phyloP scores from a whole-genome alignment of 2,113 vertebrate genomes.

The Reinhardtius hippoglossoides region DNA sequence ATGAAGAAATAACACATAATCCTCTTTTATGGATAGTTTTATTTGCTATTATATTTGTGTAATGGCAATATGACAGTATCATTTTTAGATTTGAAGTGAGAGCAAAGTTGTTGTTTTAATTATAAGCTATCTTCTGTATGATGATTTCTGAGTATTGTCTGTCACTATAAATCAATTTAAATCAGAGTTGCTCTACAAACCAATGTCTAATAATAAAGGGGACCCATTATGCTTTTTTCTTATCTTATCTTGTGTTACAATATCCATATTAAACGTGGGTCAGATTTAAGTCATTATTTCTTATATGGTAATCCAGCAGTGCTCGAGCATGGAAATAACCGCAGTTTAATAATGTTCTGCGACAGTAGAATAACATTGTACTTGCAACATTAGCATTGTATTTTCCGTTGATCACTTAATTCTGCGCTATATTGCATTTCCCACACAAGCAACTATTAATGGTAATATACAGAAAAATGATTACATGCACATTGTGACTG shows the following conservation, averaged over 20 bases:
- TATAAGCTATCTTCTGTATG: background rate
- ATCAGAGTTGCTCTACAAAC: conserved; percentile 33
- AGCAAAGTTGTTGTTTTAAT: background rate
- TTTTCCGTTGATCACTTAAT: background rate
- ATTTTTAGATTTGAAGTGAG: background rate
- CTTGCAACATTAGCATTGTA: background rate
- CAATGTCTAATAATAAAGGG: conserved; percentile 42
- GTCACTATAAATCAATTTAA: background rate
- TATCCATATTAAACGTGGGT: background rate
- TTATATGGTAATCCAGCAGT: no score
- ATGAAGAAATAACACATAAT: conserved; percentile 18
- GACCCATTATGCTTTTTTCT: conserved; percentile 1
- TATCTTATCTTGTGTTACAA: no score
- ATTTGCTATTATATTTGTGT: background rate
- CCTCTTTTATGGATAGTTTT: background rate
- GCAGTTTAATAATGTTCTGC: background rate
- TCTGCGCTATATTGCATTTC: no score
- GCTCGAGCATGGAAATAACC: no score
- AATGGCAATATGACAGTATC: background rate
- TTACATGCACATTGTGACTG: no score
- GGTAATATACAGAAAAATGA: no score
- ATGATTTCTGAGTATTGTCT: background rate
- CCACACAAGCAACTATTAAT: no score
- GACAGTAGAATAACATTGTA: background rate
- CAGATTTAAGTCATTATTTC: background rate